phyloP scores from a whole-genome alignment of 2,113 vertebrate genomes.

The Mungos mungo region DNA sequence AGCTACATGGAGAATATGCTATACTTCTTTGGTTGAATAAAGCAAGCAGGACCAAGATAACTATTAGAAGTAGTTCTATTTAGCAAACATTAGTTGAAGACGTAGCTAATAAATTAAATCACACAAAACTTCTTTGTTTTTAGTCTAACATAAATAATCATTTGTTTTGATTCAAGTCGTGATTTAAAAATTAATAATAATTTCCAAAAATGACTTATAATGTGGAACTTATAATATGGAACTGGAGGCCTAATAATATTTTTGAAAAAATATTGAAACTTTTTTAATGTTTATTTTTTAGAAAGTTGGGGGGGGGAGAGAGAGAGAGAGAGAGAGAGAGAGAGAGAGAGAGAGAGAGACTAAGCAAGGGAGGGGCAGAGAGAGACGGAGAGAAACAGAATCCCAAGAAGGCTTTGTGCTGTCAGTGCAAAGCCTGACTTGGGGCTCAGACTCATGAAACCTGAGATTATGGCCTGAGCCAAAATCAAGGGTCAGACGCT shows the following conservation, averaged over 20 bases:
- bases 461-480: too few species aligned
- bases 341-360: too few species aligned
- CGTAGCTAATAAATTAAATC: conserved; percentile 43
- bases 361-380: too few species aligned
- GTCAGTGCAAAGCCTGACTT: too few species aligned
- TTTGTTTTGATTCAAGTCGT: not conserved
- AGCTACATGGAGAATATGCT: not conserved
- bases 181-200: conserved; percentile 61
- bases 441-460: too few species aligned
- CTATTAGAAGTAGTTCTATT: conserved; percentile 42
- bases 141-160: conserved; percentile 17
- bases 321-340: too few species aligned
- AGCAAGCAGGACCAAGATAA: not conserved
- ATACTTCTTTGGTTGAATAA: not conserved
- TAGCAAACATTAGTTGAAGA: conserved; percentile 26
- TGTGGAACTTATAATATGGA: conserved; percentile 55
- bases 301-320: too few species aligned
- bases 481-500: too few species aligned
- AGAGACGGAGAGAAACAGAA: too few species aligned
- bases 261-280: not conserved
- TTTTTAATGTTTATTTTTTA: too few species aligned
- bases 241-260: conserved; percentile 37
- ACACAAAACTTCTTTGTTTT: conserved; percentile 16
- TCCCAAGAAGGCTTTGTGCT: too few species aligned
- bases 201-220: conserved; percentile 44